Base-by-base conservation (phyloP, 2,888 invertebrate genomes). In the Drosophila mettleri region DNA sequence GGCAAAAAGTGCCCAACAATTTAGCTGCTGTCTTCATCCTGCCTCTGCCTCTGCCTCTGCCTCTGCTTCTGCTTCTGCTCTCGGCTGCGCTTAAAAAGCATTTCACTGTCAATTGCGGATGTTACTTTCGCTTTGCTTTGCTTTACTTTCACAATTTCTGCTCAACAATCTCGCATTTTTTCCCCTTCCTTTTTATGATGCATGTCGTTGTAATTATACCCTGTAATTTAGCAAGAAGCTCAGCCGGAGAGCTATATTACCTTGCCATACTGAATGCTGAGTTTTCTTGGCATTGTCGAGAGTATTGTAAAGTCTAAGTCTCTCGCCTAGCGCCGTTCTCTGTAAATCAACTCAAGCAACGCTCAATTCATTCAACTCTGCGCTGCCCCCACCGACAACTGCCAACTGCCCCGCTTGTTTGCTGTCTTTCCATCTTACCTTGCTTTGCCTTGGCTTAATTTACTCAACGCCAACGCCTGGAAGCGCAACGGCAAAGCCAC, bases 91-190 rank as follows among this genome's bases (percentile, higher is more conserved):
- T 85, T 80, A 75, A 85, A 85, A 85, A 69, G 69, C 82, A 80
- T 82, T 86, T 85, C 74, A 75, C 70, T 80, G 82, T 85, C 85
- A 86, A 86, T 86, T 86, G 85, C 62, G 69, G 60, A 69, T 62
- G 74, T 49, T 51, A 62, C 58, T 59, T 66, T 63, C 45, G 34
- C 60, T 59, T 59, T 58, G 58, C 60, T 57, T 65, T 57, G 43
- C 62, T 66, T 66, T 34, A 34, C 34, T 16, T 34, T 55, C 36
- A 53, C 51, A 39, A 41, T 63, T 60, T 53, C 64, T 51, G 31
- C 53, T 55, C 60, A 36, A 24, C 41, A 31, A 27, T 45, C 39
- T 46, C 41, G 8, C n/a, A 8, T 54, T 31, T 45, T 24, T 24
- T 1, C 10, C 24, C 10, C 2, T n/a, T 24, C 1, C n/a, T 48